phyloP scores from a whole-genome alignment of 2,797 vertebrate species.

The Zalophus californianus region DNA sequence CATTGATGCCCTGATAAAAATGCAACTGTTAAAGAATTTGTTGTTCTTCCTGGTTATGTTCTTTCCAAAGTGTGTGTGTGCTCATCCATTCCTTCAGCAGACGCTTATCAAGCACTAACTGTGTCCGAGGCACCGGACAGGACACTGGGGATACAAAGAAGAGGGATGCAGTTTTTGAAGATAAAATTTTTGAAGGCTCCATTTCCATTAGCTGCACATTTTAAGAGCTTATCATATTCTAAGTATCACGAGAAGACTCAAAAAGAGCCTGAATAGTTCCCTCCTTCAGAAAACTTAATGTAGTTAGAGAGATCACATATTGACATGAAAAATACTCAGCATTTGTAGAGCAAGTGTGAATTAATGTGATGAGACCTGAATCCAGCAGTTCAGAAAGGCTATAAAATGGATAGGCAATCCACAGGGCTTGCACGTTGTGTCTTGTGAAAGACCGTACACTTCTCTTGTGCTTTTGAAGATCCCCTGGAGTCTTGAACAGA shows the following conservation, averaged over 20 bases:
- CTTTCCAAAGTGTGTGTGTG: not conserved
- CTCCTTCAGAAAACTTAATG: conserved; percentile 75
- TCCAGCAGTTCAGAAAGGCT: conserved; percentile 61
- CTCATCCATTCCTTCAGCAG: conserved; percentile 47
- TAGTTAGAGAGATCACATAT: conserved; percentile 75
- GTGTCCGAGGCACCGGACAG: not conserved
- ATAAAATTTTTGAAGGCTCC: conserved; percentile 47
- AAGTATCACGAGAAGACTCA: conserved; percentile 67
- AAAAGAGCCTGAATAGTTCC: conserved; percentile 71
- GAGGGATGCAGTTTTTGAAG: conserved; percentile 56
- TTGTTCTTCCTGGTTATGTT: conserved; percentile 12
- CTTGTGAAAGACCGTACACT: conserved; percentile 43
- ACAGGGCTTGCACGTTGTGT: not conserved
- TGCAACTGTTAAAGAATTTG: conserved; percentile 33
- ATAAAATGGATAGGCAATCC: conserved; percentile 52
- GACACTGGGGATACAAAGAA: not conserved
- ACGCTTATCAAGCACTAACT: not conserved
- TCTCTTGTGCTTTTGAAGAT: conserved; percentile 45
- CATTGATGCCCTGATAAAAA: conserved; percentile 52
- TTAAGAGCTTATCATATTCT: conserved; percentile 61
- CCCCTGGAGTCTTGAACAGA: not conserved
- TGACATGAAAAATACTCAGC: conserved; percentile 76
- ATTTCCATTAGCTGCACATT: conserved; percentile 63
- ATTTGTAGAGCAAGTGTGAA: conserved; percentile 68
- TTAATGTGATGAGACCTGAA: conserved; percentile 76